Conservation (phyloP, 1,140 invertebrate genomes). For the Littorina saxatilis region DNA sequence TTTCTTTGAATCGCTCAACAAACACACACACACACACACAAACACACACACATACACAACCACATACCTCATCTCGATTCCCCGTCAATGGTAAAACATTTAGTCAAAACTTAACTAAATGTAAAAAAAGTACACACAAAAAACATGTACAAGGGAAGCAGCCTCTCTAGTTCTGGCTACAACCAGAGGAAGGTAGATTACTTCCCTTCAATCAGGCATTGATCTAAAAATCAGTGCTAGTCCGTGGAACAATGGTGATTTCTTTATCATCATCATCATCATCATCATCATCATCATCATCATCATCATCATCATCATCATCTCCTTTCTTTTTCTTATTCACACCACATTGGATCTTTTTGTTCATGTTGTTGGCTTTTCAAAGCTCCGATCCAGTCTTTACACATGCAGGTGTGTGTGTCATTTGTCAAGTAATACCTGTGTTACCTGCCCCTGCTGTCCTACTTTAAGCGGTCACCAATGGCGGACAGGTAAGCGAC, state of each 20-base stretch:
- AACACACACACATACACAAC: slow-evolving; percentile 14
- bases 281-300: background rate
- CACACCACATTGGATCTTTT: too few relatives aligned
- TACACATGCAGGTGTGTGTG: slow-evolving; percentile 20
- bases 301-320: too few relatives aligned
- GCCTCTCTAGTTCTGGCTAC: background rate
- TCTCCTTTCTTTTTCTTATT: background rate
- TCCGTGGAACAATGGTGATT: background rate
- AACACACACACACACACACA: slow-evolving; percentile 17
- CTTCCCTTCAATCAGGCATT: background rate
- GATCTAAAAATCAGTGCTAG: background rate
- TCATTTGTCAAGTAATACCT: background rate
- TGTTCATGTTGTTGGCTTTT: too few relatives aligned
- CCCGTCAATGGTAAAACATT: too few relatives aligned
- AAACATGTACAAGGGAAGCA: background rate
- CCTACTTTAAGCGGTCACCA: background rate
- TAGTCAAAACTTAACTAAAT: background rate
- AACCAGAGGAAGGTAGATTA: background rate
- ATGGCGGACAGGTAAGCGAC: slow-evolving; percentile 29
- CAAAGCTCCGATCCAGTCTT: slow-evolving; percentile 19
- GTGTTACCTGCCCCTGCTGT: slow-evolving; percentile 13
- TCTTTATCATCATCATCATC: background rate
- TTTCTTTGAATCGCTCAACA: too few relatives aligned
- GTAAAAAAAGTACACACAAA: too few relatives aligned
- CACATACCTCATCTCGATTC: too few relatives aligned